Conservation (phyloP, 2,113 vertebrate species). For the Hassar affinis region DNA sequence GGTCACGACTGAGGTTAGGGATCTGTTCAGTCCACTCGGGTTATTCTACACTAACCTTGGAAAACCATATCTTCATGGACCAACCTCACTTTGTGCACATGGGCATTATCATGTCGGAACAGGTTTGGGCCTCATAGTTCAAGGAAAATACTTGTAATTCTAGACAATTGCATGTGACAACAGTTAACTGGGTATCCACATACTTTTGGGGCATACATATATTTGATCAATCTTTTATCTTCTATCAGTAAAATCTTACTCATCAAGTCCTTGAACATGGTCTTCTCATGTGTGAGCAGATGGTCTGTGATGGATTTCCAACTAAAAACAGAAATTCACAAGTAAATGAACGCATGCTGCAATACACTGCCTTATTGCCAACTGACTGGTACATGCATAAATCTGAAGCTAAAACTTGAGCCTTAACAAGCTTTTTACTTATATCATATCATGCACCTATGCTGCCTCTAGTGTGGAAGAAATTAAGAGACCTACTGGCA, state of each 20-base stretch:
- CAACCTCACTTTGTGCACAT: not conserved
- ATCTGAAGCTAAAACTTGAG: not conserved
- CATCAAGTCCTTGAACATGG: slow-evolving; percentile 98
- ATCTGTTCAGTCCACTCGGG: not conserved
- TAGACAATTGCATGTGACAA: not conserved
- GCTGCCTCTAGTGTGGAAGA: not conserved
- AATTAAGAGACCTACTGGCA: slow-evolving; percentile 74
- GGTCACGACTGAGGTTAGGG: not conserved
- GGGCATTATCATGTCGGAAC: not conserved
- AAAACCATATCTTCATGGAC: not conserved
- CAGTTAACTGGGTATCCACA: not conserved
- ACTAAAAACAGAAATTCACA: slow-evolving; percentile 62
- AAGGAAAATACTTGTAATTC: not conserved
- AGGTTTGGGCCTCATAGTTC: not conserved
- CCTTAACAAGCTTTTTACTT: not conserved
- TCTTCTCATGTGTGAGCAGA: slow-evolving; percentile 95
- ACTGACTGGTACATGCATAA: too few relatives aligned
- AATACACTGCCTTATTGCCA: not conserved
- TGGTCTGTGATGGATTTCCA: slow-evolving; percentile 96
- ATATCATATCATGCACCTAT: not conserved
- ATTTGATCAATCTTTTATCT: not conserved
- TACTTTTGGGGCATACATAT: not conserved
- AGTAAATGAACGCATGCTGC: not conserved
- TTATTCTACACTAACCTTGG: not conserved
- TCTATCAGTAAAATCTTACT: slow-evolving; percentile 78